Conservation (phyloP, 2,113 vertebrate genomes). For the Syrrhaptes paradoxus region DNA sequence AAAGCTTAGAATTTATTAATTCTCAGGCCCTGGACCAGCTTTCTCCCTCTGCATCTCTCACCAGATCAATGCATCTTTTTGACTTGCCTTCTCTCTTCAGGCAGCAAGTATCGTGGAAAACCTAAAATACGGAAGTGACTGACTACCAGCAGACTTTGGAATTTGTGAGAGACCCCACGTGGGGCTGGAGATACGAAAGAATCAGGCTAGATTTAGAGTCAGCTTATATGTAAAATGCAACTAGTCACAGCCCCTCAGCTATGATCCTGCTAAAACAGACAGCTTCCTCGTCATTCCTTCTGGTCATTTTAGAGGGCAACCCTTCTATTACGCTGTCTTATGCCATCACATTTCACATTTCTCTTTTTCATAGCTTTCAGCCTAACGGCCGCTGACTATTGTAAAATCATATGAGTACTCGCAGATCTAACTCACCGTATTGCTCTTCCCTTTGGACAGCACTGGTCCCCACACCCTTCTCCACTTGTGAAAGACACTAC, state of each 20-base stretch:
- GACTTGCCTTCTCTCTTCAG: background rate
- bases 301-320: background rate
- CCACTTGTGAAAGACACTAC: background rate
- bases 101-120: background rate
- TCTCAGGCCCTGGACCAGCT: background rate
- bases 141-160: background rate
- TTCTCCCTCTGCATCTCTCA: background rate
- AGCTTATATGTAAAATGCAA: background rate
- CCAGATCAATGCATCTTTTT: background rate
- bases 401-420: background rate
- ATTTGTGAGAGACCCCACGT: background rate
- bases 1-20: background rate
- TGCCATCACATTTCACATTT: background rate
- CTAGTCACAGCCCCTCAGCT: background rate
- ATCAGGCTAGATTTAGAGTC: background rate
- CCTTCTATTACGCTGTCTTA: background rate
- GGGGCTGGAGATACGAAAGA: background rate
- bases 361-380: background rate
- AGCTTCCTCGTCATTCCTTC: background rate
- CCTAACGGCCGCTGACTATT: background rate
- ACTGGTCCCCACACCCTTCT: background rate
- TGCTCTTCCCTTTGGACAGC: background rate
- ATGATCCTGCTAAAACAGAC: background rate
- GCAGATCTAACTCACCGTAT: background rate
- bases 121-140: background rate